Evolutionary conservation across 1,140 invertebrate species (phyloP), one percentile per base, ranked within the genome.

Genomic region (Pseudomyrmex flavicornis): DNA sequence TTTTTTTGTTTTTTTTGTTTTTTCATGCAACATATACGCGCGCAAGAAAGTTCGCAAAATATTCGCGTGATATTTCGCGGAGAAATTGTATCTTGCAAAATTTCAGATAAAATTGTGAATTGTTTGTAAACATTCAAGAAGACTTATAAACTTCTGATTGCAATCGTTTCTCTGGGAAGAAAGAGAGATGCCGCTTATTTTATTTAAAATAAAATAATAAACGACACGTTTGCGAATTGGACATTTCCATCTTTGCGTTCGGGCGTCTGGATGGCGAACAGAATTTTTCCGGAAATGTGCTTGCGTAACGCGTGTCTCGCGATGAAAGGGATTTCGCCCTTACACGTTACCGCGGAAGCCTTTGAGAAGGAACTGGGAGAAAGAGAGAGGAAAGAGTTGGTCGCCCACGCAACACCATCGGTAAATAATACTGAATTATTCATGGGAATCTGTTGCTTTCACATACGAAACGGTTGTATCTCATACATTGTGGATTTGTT

Each of bases 391-490:
- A 68, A 63, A 5, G 35, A 7, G 35, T 35, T 35, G 35, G 61
- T 80, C 56, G 76, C 54, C 76, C 66, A 62, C 80, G 69, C 80
- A 75, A 77, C 35, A 35, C 69, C 72, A 75, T 82, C 69, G 59
- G 80, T 63, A 82, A 75, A 82, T 50, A 76, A 66, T 85, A 70
- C 80, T 90, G 85, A 89, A 90, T 90, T 88, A 90, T 90, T 89
- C 89, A 90, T 90, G 62, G 68, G 75, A 88, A 89, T 90, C 89
- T 90, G 88, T 89, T 89, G 86, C 82, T 89, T 90, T 76, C 59
- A 84, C 82, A 62, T 48, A 82, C 5, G 5, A 52, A 80, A 86
- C 82, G 85, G 84, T 61, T 76, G 35, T 88, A 58, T 58, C 15
- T 65, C 54, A 22, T 44, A 44, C 65, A 12, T 12, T n/a, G 76